Evolutionary conservation across 2,113 vertebrate genomes (phyloP).

Genomic region (Gracilinanus agilis): DNA sequence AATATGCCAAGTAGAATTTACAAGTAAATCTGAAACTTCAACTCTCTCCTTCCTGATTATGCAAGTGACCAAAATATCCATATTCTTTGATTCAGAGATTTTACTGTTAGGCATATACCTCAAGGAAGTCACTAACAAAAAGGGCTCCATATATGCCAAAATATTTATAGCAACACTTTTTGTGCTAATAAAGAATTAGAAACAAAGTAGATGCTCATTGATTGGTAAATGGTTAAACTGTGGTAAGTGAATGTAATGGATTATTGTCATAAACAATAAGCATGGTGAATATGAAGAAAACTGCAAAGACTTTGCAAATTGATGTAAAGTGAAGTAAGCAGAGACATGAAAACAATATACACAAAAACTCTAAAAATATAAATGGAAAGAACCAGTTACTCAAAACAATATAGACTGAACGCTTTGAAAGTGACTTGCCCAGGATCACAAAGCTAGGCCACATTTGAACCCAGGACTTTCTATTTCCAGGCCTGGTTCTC

Average conservation of each 20-base stretch:
- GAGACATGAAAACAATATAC: neutral
- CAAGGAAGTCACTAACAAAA: neutral
- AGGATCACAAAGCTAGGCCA: too few species aligned
- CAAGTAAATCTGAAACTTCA: neutral
- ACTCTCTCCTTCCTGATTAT: neutral
- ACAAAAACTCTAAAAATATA: neutral
- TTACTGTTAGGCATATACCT: neutral
- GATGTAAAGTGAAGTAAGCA: neutral
- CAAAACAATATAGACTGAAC: neutral
- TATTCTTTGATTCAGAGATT: neutral
- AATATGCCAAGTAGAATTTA: neutral
- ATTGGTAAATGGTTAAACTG: neutral
- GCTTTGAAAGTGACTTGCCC: neutral
- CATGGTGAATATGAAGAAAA: neutral
- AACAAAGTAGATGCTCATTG: neutral
- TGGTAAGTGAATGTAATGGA: neutral
- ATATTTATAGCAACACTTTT: neutral
- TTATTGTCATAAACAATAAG: neutral
- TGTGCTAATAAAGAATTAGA: neutral
- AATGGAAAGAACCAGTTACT: neutral
- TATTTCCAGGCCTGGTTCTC: too few species aligned
- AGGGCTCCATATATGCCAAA: neutral
- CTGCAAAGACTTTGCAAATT: neutral
- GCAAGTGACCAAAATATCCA: neutral
- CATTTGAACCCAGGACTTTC: too few species aligned